A percentile compares a stretch with the other conserved stretches of the same genome.
Evolutionary conservation across 2,113 vertebrate genomes (phyloP).

Genomic region (Rhinoptilus africanus): DNA sequence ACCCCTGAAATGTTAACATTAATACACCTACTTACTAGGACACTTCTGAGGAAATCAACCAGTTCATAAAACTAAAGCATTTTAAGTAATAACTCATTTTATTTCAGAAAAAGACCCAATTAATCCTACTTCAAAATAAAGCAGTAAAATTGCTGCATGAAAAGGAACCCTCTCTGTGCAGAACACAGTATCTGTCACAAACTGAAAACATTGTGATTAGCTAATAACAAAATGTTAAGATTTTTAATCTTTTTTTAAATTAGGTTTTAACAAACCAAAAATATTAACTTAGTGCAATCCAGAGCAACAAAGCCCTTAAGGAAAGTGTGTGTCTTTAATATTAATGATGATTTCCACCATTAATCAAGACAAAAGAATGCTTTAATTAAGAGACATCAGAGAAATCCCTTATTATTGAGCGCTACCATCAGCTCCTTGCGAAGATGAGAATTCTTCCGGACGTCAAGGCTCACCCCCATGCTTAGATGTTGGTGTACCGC

Average conservation of each 20-base stretch:
- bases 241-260: not conserved
- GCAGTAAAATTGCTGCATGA: not conserved
- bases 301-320: not conserved
- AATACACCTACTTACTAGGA: not conserved
- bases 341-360: not conserved
- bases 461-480: not conserved
- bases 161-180: not conserved
- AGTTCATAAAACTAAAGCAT: not conserved
- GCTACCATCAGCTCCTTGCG: not conserved
- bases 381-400: conserved; percentile 21
- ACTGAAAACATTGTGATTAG: not conserved
- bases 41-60: not conserved
- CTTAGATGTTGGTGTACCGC: not conserved
- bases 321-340: not conserved
- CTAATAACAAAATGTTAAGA: not conserved
- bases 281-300: not conserved
- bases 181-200: not conserved
- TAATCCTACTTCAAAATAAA: not conserved
- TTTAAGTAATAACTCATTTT: not conserved
- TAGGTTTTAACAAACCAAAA: not conserved
- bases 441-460: not conserved
- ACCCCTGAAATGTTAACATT: not conserved
- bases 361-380: conserved; percentile 1
- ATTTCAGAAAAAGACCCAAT: not conserved
- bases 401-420: not conserved